These are phyloP conservation scores for Cinara cedri DNA, from an alignment of 2,888 invertebrate genomes.

Conservation along the genomic window DNA sequence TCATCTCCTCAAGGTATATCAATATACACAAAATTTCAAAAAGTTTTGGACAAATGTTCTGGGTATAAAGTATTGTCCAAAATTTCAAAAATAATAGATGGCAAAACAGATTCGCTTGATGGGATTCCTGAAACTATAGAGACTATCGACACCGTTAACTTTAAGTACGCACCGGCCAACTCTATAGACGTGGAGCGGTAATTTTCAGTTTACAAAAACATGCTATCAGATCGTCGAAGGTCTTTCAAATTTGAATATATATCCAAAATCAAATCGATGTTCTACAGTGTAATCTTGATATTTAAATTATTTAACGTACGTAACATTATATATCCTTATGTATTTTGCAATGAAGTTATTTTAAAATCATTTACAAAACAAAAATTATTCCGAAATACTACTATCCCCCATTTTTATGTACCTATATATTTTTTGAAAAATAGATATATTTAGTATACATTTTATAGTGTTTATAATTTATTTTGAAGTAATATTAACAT, in stretches of 20 bases:
- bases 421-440: too few species aligned
- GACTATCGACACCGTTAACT: conserved; percentile 1
- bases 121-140: neutral
- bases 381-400: too few species aligned
- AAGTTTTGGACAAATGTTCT: neutral
- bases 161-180: conserved; percentile 3
- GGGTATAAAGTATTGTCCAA: neutral
- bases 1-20: conserved; percentile 1
- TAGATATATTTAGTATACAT: too few species aligned
- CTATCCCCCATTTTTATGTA: too few species aligned
- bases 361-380: too few species aligned
- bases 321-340: too few species aligned
- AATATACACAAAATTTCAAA: conserved; percentile 6
- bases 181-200: neutral
- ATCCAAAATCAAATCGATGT: too few species aligned
- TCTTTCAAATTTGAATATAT: neutral
- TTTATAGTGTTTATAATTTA: too few species aligned
- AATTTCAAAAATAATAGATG: conserved; percentile 9
- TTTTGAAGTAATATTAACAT: too few species aligned
- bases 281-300: too few species aligned
- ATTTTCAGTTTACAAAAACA: neutral
- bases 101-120: neutral
- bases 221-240: neutral
- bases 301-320: too few species aligned
- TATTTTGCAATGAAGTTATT: too few species aligned